Conservation (phyloP, 2,888 invertebrate species). For the Eupithecia dodoneata region DNA sequence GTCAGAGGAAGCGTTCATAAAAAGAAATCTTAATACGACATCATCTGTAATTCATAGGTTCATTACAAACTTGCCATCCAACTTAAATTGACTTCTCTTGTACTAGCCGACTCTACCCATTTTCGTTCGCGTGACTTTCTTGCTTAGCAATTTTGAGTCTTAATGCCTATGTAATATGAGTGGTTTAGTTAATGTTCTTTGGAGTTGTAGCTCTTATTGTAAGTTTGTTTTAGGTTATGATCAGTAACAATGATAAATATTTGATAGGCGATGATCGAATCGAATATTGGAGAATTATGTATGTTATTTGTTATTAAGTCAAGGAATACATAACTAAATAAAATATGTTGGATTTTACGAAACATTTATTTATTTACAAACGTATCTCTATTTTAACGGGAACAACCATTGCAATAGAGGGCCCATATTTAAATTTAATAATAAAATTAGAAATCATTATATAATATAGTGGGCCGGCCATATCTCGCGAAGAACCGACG, state of each 20-base stretch:
- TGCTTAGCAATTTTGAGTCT: conserved; percentile 2
- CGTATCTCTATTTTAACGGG: no score
- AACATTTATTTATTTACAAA: no score
- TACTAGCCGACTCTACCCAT: conserved; percentile 42
- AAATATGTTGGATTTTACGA: no score
- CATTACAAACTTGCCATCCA: conserved; percentile 57
- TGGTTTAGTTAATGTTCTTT: neutral
- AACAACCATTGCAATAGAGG: no score
- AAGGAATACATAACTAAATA: no score
- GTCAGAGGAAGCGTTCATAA: neutral
- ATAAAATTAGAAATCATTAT: no score
- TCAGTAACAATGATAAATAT: conserved; percentile 29
- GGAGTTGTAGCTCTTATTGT: conserved; percentile 2
- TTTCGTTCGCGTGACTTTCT: conserved; percentile 7
- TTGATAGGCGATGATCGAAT: conserved; percentile 22
- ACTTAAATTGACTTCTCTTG: conserved; percentile 65
- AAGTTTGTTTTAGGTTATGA: conserved; percentile 6
- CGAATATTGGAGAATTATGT: neutral
- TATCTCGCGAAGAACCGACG: no score
- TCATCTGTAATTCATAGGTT: conserved; percentile 62
- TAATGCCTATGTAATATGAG: neutral
- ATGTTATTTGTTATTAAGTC: no score
- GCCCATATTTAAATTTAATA: no score
- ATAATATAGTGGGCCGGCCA: no score
- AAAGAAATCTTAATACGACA: conserved; percentile 17